Evolutionary conservation across 2,888 invertebrate species (phyloP), one percentile per base, ranked within the genome.

Genomic region (Macaria notata): DNA sequence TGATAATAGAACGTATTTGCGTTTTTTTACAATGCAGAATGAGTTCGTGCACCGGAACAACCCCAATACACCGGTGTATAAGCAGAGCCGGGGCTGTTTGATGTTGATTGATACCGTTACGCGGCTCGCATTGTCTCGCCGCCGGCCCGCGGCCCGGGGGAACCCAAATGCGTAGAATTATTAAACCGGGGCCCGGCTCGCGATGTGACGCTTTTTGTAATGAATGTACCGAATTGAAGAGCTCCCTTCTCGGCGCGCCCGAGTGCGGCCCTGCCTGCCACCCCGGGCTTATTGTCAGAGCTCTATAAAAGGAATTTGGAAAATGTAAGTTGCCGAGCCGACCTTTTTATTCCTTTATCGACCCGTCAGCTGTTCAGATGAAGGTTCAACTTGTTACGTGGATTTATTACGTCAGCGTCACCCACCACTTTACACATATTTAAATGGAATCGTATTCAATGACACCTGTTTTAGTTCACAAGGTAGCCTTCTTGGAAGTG

Each of bases 31-130:
- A 49, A 49, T 39, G n/a, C 43, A 30, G n/a, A 52, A 54, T 50
- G 46, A 44, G 43, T 47, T 50, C 51, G 54, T 54, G 46, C 59
- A 49, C 54, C 59, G 46, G 61, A 61, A 66, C 81, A 84, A 77
- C 85, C 85, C 86, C 83, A 79, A 36, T 41, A 72, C 75, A 66
- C 71, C 71, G 59, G 59, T 66, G 64, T 73, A 69, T 57, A 73
- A 73, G 68, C 69, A 71, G 70, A 71, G 71, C 71, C 82, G 76
- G 82, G 84, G 79, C 79, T 84, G 88, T 90, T 89, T 90, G 89
- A 91, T 90, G 88, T 91, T 91, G 91, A 91, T 91, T 91, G 91
- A 91, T 91, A 89, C 89, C 86, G 90, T 89, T 87, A 89, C 88
- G 79, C 81, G 79, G 83, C 79, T 78, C 74, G 82, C 82, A 88